Conservation (phyloP, 64 coral and sea anemone species). For the Dendrophyllia cribrosa region DNA sequence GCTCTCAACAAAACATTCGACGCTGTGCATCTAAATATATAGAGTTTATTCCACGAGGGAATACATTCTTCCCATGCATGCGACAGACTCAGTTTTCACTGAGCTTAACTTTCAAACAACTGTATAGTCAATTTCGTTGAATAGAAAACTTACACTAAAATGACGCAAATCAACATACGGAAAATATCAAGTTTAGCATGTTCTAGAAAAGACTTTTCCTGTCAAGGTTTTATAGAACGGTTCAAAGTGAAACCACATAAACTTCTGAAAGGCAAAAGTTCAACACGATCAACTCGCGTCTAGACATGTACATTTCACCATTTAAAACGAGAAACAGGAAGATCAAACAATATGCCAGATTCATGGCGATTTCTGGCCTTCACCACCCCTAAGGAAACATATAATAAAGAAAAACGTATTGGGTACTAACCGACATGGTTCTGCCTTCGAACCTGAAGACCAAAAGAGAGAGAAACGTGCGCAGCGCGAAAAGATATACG, state of each 20-base stretch:
- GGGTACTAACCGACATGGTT: conserved; percentile 79
- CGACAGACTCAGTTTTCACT: too few species aligned
- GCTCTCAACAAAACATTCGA: too few species aligned
- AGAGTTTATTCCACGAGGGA: too few species aligned
- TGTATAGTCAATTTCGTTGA: too few species aligned
- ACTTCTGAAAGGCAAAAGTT: neutral
- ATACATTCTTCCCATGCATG: too few species aligned
- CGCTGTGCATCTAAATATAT: too few species aligned
- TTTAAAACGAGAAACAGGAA: neutral
- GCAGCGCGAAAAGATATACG: conserved; percentile 69
- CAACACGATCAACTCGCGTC: neutral
- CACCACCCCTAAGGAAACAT: neutral
- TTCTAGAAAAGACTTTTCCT: too few species aligned
- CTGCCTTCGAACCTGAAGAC: conserved; percentile 68
- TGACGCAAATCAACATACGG: too few species aligned
- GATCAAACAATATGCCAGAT: neutral
- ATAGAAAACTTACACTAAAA: too few species aligned
- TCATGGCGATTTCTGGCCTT: neutral
- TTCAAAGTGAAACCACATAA: neutral
- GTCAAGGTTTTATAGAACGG: neutral
- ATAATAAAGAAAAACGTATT: neutral
- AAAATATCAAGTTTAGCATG: too few species aligned
- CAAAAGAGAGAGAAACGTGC: conserved; percentile 71
- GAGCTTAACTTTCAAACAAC: too few species aligned
- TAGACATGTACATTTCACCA: neutral